Evolutionary conservation across 2,113 vertebrate genomes (phyloP).

Genomic region (Antechinus stuartii): DNA sequence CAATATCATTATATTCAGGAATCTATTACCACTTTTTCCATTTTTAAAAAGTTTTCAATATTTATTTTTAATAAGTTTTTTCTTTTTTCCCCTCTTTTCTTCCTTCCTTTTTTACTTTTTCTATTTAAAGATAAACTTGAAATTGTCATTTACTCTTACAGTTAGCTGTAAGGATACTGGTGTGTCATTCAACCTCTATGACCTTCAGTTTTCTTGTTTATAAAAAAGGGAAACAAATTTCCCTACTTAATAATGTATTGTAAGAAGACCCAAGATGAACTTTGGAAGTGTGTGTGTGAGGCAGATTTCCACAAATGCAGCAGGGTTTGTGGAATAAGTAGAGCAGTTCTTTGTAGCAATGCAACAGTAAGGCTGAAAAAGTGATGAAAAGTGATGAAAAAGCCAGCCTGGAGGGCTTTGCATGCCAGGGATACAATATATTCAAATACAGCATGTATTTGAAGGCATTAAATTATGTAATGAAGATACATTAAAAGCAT

Average conservation of each 20-base stretch:
- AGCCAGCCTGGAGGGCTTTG: background rate
- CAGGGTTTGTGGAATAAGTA: background rate
- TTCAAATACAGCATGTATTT: background rate
- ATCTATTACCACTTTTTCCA: background rate
- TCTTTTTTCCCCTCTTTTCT: background rate
- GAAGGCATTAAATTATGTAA: background rate
- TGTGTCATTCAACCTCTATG: background rate
- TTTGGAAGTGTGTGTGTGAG: background rate
- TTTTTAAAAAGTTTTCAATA: background rate
- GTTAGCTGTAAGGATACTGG: background rate
- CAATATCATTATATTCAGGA: background rate
- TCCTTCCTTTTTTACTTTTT: background rate
- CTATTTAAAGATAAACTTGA: background rate
- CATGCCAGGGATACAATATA: background rate
- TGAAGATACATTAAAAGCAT: background rate
- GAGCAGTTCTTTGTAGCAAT: background rate
- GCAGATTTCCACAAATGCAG: background rate
- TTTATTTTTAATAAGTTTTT: conserved; percentile 8
- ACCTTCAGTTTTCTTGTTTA: background rate
- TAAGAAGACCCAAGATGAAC: background rate
- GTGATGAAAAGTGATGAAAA: background rate
- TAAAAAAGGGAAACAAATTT: background rate
- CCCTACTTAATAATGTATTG: background rate
- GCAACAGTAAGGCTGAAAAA: background rate
- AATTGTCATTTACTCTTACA: background rate